These are phyloP conservation scores for Paramuricea clavata DNA, from an alignment of 92 coral and sea anemone species.

Conservation along the genomic window DNA sequence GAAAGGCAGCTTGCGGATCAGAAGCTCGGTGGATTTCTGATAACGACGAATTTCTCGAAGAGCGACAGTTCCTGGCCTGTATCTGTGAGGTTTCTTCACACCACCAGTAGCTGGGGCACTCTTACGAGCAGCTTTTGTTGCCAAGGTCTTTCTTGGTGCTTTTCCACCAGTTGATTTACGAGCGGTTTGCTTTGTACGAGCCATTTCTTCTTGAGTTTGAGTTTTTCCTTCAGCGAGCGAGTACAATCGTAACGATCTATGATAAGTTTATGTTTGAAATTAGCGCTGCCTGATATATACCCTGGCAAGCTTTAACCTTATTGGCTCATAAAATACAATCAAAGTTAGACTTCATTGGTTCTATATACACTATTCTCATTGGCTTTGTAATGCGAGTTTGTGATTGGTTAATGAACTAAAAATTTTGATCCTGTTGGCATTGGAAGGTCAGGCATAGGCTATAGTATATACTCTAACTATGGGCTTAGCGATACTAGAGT, in stretches of 20 bases:
- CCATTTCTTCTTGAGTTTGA: constrained; percentile 61
- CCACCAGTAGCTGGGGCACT: constrained; percentile 85
- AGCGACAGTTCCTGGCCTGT: constrained; percentile 92
- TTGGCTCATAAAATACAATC: constrained; percentile 28
- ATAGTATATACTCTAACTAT: background rate
- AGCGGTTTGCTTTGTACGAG: constrained; percentile 94
- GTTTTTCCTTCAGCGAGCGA: background rate
- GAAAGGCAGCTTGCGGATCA: constrained; percentile 92
- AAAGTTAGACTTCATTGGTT: background rate
- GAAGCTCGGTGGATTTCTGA: constrained; percentile 87
- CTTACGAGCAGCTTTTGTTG: constrained; percentile 83
- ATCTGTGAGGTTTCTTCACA: constrained; percentile 86
- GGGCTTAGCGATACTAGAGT: background rate
- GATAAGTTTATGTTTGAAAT: background rate
- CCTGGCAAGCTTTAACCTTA: background rate
- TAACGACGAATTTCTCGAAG: constrained; percentile 91
- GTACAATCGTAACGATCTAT: background rate
- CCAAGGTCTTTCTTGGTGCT: constrained; percentile 79
- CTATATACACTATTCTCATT: background rate
- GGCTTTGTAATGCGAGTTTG: background rate
- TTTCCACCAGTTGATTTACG: constrained; percentile 95
- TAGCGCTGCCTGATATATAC: constrained; percentile 17
- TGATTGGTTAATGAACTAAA: background rate
- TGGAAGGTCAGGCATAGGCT: background rate
- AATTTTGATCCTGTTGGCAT: background rate